Base-by-base conservation (phyloP, 1,140 invertebrate genomes). In the Trinorchestia longiramus region DNA sequence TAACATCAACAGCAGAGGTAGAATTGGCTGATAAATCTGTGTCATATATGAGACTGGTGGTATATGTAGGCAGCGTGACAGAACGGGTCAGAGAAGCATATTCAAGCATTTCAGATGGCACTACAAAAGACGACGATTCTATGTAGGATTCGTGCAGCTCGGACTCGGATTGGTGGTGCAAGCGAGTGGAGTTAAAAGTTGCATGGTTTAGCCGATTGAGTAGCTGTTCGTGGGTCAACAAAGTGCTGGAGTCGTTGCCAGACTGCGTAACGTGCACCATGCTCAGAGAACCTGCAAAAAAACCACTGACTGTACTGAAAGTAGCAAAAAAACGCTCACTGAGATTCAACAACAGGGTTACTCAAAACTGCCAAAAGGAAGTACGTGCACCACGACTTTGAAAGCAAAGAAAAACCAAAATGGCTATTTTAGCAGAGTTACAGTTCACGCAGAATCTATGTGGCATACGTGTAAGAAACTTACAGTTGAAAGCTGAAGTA, bases 81-180 rank as follows among this genome's bases (percentile, higher is more conserved):
- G 88, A 90, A 42, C 88, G 88, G 43, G 88, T 90, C 88, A 90
- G n/a, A 43, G 36, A 8, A 43, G 44, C 44, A n/a, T 40, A 47
- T 47, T 44, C 92, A 3, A 94, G 92, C 43, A 94, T 94, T 47
- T 94, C 92, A 45, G 92, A 45, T 8, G 92, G 92, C 41, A 94
- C 43, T 44, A 94, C 92, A 94, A 94, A 94, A 8, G 92, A 94
- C 36, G 92, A 94, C 36, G 92, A 94, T 40, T 94, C 92, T 19
- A 94, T 94, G 44, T 94, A 94, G 23, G 43, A 44, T 40, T 94
- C 92, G 43, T 94, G 92, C 44, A 45, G 92, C 40, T 94, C 43
- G 11, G 92, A 94, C 41, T 94, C 92, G 8, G 92, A 94, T 19
- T 77, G 62, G 28, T 77, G 62, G 36, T 44, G 92, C 19, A 43